Evolutionary conservation across 2,113 vertebrate species (phyloP), one percentile per base, ranked within the genome.

Genomic region (Oxyruncus cristatus): DNA sequence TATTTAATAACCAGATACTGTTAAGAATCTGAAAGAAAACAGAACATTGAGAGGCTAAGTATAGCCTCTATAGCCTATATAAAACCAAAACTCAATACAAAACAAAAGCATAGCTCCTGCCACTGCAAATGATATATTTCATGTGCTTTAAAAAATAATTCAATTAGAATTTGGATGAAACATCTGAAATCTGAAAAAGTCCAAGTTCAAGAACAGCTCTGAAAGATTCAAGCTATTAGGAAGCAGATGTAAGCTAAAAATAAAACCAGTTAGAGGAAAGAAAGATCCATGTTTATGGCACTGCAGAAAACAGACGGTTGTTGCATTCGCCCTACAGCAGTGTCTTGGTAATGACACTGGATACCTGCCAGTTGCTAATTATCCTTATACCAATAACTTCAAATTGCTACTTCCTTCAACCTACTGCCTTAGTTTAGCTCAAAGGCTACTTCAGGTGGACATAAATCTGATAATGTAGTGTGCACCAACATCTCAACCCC

Each of bases 321-420:
- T 66, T 91, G 22, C 39, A 52, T 86, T 85, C 90, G 65, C 76
- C 92, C 90, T 92, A n/a, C n/a, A 85, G 81, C 89, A 75, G 44
- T 6, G 23, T 94, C 52, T 46, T 56, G 9, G 30, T 92, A 95
- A 94, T 80, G 53, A 93, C 41, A 37, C 20, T 89, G 35, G 65
- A 85, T 59, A 88, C 53, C 49, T 96, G 39, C 71, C 47, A 95
- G 49, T 74, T 5, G 22, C 39, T 92, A 96, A 94, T 95, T 96
- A 90, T 81, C 70, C 22, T 90, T 89, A 94, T 15, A 26, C 23
- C 9, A 88, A 52, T 55, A 90, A 61, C 44, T 80, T 95, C 37
- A 89, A 93, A 94, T 82, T 92, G 71, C 23, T 94, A 24, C 10
- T 95, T 47, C 89, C n/a, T 95, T 88, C 89, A 88, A 84, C 52